Evolutionary conservation across 2,888 invertebrate genomes (phyloP).

Genomic region (Agrotis exclamationis): DNA sequence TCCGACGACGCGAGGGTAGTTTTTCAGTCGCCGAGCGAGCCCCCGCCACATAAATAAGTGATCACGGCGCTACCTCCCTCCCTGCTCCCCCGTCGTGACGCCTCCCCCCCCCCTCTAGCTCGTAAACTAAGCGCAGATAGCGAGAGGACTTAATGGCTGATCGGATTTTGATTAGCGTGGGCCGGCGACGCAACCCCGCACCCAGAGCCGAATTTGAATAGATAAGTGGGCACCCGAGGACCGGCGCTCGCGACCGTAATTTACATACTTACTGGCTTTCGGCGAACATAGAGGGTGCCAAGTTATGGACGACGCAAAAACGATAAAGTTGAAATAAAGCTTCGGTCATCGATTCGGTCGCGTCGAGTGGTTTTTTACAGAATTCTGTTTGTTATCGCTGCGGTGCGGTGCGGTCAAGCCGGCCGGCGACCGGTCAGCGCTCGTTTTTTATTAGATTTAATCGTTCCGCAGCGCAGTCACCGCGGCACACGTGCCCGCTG

Average conservation of each 20-base stretch:
- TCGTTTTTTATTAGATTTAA: conserved; percentile 80
- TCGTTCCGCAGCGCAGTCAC: conserved; percentile 71
- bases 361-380: conserved; percentile 85
- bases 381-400: conserved; percentile 86
- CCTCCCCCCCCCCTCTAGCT: conserved; percentile 85
- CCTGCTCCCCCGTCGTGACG: conserved; percentile 68
- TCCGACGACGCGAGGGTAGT: conserved; percentile 85
- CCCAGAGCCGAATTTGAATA: conserved; percentile 90
- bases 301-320: conserved; percentile 88
- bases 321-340: conserved; percentile 91
- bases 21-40: conserved; percentile 85
- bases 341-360: conserved; percentile 87
- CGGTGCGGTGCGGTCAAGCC: conserved; percentile 61
- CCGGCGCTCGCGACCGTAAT: conserved; percentile 90
- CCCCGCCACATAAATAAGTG: conserved; percentile 89
- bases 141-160: conserved; percentile 91
- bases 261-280: conserved; percentile 91
- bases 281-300: conserved; percentile 87
- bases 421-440: conserved; percentile 56
- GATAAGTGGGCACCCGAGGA: conserved; percentile 90
- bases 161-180: conserved; percentile 91
- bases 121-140: conserved; percentile 91
- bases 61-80: conserved; percentile 77
- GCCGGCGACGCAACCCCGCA: conserved; percentile 88
- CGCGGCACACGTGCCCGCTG: conserved; percentile 48